phyloP scores from a whole-genome alignment of 2,888 invertebrate genomes.

The Heliconius ethilla region DNA sequence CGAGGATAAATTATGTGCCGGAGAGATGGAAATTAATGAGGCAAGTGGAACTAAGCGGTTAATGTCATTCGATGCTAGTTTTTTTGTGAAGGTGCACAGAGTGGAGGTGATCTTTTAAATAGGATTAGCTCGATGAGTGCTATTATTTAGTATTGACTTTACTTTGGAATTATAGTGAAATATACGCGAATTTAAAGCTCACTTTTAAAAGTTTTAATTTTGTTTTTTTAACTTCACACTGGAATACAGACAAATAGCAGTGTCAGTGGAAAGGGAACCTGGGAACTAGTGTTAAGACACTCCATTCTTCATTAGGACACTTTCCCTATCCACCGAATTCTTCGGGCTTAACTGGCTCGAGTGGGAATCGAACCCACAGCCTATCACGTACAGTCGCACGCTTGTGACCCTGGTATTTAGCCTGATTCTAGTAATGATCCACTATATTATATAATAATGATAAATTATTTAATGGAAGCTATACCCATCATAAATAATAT shows the following conservation, averaged over 20 bases:
- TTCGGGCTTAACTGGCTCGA: too few species aligned
- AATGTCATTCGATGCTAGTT: constrained; percentile 45
- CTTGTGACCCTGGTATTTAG: neutral
- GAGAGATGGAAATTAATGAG: constrained; percentile 82
- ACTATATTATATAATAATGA: too few species aligned
- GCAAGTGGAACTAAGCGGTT: constrained; percentile 59
- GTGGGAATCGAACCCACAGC: neutral
- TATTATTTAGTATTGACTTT: constrained; percentile 40
- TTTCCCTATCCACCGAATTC: neutral
- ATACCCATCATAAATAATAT: too few species aligned
- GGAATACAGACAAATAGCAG: neutral
- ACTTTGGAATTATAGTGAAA: neutral
- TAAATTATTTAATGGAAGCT: too few species aligned
- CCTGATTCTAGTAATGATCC: too few species aligned
- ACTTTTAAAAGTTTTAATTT: neutral
- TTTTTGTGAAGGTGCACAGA: constrained; percentile 38
- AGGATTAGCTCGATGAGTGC: constrained; percentile 34
- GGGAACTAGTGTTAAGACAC: neutral
- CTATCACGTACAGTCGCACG: neutral
- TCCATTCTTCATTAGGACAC: neutral
- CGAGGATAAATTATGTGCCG: constrained; percentile 79
- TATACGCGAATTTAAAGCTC: neutral
- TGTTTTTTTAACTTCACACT: neutral
- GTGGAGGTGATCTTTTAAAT: constrained; percentile 36
- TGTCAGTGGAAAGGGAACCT: neutral